phyloP scores from a whole-genome alignment of 2,113 vertebrate genomes.

The Indicator maculatus region DNA sequence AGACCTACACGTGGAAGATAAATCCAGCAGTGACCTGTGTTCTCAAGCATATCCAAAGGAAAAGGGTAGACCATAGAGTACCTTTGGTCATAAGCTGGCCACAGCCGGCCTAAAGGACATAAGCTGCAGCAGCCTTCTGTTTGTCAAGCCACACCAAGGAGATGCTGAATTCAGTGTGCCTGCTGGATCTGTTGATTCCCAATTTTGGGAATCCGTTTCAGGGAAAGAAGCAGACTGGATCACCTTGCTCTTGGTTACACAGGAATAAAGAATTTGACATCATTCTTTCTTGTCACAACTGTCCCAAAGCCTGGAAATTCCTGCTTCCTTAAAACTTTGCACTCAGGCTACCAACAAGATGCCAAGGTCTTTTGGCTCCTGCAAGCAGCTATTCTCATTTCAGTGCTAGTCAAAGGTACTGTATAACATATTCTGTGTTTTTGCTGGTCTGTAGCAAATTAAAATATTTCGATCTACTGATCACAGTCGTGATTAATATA shows the following conservation, averaged over 20 bases:
- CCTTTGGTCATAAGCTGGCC: not conserved
- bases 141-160: not conserved
- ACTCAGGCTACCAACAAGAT: constrained; percentile 13
- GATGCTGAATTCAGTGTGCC: not conserved
- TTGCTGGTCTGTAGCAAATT: constrained; percentile 45
- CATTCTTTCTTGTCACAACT: not conserved
- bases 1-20: not conserved
- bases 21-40: not conserved
- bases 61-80: not conserved
- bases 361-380: constrained; percentile 6
- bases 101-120: not conserved
- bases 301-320: constrained; percentile 13
- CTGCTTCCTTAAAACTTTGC: constrained; percentile 25
- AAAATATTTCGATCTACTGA: constrained; percentile 13
- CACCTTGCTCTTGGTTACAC: not conserved
- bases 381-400: not conserved
- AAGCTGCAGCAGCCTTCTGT: not conserved
- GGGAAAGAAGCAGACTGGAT: not conserved
- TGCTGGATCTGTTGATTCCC: not conserved
- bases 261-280: not conserved
- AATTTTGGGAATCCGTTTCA: not conserved
- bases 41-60: not conserved
- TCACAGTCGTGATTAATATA: constrained; percentile 32
- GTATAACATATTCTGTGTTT: not conserved
- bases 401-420: constrained; percentile 5